Evolutionary conservation across 1,140 invertebrate species (phyloP), one percentile per base, ranked within the genome.

Genomic region (Procambarus clarkii): DNA sequence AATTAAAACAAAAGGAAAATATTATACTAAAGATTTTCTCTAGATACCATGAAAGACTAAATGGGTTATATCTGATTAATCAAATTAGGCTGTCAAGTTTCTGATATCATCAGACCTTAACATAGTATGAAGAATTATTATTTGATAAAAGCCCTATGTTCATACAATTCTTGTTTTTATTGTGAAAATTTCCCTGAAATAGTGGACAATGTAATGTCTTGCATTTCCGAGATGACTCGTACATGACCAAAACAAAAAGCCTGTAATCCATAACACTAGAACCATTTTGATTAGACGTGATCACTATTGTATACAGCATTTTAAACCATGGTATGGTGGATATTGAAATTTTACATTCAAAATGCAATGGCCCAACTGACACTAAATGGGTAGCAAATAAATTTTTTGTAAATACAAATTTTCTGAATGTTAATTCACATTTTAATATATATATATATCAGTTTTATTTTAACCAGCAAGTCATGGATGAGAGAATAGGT

Each of bases 161-260:
- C 48, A 58, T 54, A 74, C 18, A 81, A 81, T 81, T n/a, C 18
- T 34, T 34, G 34, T 44, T 81, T 81, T 18, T 34, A 81, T 54
- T 81, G 54, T 81, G 48, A 81, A 81, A 48, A 81, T 81, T 81
- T 81, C 79, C 79, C 79, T 58, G 79, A 81, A 81, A 81, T 45
- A 81, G 78, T 79, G 78, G 79, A 81, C 48, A 46, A 81, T 81
- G n/a, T n/a, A 79, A 34, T 81, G 48, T 58, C 48, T 9, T 58
- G 58, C 48, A 54, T 81, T 58, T 81, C 48, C 58, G 54, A 34
- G 48, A 54, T 24, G 13, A n/a, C 79, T 81, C 48, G 13, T 15
- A 24, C 24, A 24, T 21, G 8, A n/a, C 69, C 8, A 21, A 74
- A 74, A 74, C 69, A 24, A 34, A 74, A 8, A 34, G 24, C 34